Percentiles rank a stretch among this genome's conserved stretches.
These are phyloP conservation scores for Calvadosia cruxmelitensis DNA, from an alignment of 30 jellyfish, hydroid and myxozoan genomes.

Conservation along the genomic window DNA sequence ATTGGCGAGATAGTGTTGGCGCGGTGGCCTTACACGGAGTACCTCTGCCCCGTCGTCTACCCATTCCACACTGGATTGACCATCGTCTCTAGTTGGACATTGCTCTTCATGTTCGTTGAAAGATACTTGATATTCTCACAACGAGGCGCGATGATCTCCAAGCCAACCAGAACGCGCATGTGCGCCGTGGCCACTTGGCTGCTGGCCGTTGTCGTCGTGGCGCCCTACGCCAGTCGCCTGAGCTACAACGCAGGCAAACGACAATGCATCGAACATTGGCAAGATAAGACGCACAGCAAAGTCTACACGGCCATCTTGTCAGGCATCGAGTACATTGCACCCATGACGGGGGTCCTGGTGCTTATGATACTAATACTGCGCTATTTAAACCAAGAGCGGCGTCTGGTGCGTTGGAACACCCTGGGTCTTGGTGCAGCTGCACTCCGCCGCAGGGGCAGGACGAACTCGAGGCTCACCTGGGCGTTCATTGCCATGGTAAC, in stretches of 20 bases:
- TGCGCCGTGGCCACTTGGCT: conserved; percentile 51
- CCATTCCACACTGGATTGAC: conserved; percentile 64
- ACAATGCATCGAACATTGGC: background rate
- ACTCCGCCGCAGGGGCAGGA: background rate
- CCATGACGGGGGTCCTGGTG: background rate
- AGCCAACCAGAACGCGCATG: conserved; percentile 18
- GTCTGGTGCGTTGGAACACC: background rate
- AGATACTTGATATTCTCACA: conserved; percentile 34
- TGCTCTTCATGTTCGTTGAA: conserved; percentile 53
- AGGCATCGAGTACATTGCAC: background rate
- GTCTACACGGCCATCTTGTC: background rate
- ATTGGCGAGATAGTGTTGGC: conserved; percentile 30
- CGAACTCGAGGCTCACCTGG: background rate
- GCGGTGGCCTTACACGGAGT: conserved; percentile 31
- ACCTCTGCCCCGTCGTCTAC: conserved; percentile 33
- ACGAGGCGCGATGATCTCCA: conserved; percentile 11
- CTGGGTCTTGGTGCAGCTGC: background rate
- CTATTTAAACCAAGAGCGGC: background rate
- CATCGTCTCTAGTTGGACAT: conserved; percentile 59
- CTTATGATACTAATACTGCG: background rate
- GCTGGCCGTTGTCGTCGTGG: conserved; percentile 39
- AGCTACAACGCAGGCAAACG: background rate
- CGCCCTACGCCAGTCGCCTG: conserved; percentile 49
- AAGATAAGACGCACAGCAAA: background rate
- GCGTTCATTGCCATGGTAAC: conserved; percentile 36